Conservation (phyloP, 1,140 invertebrate species). For the Drosophila virilis region DNA sequence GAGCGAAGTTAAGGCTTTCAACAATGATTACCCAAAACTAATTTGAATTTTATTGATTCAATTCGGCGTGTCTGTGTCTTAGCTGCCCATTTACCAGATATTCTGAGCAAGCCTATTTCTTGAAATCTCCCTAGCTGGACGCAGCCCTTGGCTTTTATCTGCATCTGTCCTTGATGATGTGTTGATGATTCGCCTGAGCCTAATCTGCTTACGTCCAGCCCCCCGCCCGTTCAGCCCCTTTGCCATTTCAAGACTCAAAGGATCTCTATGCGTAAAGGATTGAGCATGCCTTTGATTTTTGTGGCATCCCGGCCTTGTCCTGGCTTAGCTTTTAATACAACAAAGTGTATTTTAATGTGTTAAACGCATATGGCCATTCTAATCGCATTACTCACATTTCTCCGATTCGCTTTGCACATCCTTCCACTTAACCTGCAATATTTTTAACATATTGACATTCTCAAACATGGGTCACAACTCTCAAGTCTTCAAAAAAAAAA, state of each 20-base stretch:
- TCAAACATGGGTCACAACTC: neutral
- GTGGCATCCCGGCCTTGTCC: conserved; percentile 13
- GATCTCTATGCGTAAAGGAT: conserved; percentile 52
- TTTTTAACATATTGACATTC: conserved; percentile 23
- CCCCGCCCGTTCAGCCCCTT: neutral
- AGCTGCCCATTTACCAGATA: conserved; percentile 27
- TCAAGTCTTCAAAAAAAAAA: too few species aligned
- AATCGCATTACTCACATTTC: conserved; percentile 66
- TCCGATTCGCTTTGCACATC: neutral
- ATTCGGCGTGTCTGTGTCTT: conserved; percentile 54
- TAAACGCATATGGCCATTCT: conserved; percentile 74
- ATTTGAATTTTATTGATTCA: conserved; percentile 83
- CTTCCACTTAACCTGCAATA: neutral
- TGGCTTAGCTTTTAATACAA: conserved; percentile 43
- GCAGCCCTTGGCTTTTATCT: conserved; percentile 36
- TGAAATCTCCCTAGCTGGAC: neutral
- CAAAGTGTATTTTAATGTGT: conserved; percentile 78
- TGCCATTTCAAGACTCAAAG: neutral
- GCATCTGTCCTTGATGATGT: conserved; percentile 55
- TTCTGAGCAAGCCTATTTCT: conserved; percentile 9
- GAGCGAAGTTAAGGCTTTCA: conserved; percentile 10
- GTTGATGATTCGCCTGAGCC: conserved; percentile 49
- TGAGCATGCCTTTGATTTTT: conserved; percentile 52
- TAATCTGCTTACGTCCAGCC: conserved; percentile 34
- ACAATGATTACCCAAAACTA: conserved; percentile 79